Evolutionary conservation across 2,888 invertebrate species (phyloP).

Genomic region (Koerneria pararmatus): DNA sequence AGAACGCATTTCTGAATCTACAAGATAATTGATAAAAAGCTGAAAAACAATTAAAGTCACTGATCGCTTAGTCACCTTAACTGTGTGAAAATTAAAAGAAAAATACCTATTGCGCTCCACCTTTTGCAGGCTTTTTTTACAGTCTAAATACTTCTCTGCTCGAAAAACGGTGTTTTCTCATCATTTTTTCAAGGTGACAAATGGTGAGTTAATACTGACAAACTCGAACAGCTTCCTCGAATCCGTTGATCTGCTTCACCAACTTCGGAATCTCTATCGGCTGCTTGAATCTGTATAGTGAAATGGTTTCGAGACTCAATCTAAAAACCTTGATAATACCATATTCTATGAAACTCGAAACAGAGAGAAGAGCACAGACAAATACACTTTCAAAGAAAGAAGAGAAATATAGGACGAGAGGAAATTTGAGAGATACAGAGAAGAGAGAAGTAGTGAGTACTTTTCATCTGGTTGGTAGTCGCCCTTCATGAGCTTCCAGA

Average conservation of each 20-base stretch:
- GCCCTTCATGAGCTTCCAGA: slow-evolving; percentile 54
- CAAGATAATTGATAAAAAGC: background rate
- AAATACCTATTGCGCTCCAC: too few species aligned
- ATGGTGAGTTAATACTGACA: slow-evolving; percentile 34
- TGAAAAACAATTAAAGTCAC: background rate
- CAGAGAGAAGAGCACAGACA: background rate
- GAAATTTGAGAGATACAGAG: too few species aligned
- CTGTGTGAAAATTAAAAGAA: slow-evolving; percentile 11
- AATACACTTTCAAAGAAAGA: background rate
- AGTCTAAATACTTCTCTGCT: too few species aligned
- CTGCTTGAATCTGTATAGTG: slow-evolving; percentile 46
- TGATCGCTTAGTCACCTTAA: background rate
- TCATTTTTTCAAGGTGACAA: too few species aligned
- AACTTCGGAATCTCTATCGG: slow-evolving; percentile 44
- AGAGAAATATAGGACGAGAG: background rate
- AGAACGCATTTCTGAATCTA: background rate
- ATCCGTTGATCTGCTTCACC: slow-evolving; percentile 47
- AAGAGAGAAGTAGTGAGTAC: slow-evolving; percentile 8
- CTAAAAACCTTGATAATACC: slow-evolving; percentile 26
- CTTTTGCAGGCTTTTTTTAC: too few species aligned
- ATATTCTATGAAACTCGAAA: background rate
- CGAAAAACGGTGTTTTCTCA: too few species aligned
- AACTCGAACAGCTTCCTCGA: slow-evolving; percentile 54
- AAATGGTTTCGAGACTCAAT: slow-evolving; percentile 35
- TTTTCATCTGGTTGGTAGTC: slow-evolving; percentile 37